Conservation (phyloP, 1,140 invertebrate species). For the Vanessa atalanta region DNA sequence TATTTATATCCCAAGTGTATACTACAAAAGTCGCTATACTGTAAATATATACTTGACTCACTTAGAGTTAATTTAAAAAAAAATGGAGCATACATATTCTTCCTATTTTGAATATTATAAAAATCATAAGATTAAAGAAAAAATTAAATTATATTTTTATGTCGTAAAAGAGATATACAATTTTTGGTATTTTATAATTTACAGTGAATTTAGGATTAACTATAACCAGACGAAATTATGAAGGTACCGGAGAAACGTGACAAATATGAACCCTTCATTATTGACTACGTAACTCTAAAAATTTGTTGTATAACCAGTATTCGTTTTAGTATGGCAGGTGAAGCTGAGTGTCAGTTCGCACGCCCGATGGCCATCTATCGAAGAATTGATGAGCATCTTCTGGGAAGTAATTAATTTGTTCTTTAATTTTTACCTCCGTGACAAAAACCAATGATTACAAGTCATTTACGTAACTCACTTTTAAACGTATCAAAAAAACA, state of each 20-base stretch:
- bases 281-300: neutral
- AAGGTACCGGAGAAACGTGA: neutral
- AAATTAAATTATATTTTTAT: too few relatives aligned
- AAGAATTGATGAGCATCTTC: constrained; percentile 34
- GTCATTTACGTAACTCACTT: neutral
- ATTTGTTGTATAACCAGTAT: constrained; percentile 3
- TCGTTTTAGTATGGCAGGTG: neutral
- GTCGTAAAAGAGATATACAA: too few relatives aligned
- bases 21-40: too few relatives aligned
- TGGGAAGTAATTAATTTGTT: constrained; percentile 15
- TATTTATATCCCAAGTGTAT: too few relatives aligned
- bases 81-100: too few relatives aligned
- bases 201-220: too few relatives aligned
- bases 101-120: too few relatives aligned
- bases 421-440: constrained; percentile 3
- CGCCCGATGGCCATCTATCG: constrained; percentile 32
- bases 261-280: neutral
- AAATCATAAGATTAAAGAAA: too few relatives aligned
- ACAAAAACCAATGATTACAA: constrained; percentile 1
- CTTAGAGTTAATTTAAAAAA: too few relatives aligned
- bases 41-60: too few relatives aligned
- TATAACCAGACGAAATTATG: too few relatives aligned
- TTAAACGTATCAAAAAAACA: neutral
- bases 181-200: too few relatives aligned
- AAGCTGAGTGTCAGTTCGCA: constrained; percentile 3